Percentiles rank a stretch among this genome's conserved stretches.
These are phyloP conservation scores for Phocoena phocoena DNA, from an alignment of 2,113 vertebrate species.

Conservation along the genomic window DNA sequence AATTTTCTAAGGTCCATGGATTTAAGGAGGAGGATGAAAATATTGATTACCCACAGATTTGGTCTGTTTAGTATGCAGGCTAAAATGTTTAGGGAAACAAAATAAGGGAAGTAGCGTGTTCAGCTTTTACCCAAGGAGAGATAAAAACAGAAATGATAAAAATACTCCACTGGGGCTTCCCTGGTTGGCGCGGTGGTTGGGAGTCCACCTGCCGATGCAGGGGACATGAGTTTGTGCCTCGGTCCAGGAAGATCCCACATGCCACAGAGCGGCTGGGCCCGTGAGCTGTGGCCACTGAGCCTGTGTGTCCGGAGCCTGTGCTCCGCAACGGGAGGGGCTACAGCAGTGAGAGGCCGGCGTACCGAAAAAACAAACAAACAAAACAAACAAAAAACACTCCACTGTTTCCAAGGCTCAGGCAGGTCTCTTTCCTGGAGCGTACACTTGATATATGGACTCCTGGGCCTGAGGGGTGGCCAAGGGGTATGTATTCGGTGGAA, in stretches of 20 bases:
- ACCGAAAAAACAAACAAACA: too few relatives aligned
- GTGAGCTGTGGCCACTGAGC: too few relatives aligned
- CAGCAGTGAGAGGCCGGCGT: too few relatives aligned
- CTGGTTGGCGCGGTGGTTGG: too few relatives aligned
- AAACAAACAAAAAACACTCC: not conserved
- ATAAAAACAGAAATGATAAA: not conserved
- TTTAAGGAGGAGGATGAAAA: not conserved
- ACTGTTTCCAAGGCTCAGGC: not conserved
- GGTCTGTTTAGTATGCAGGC: not conserved
- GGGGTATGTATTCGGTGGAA: too few relatives aligned
- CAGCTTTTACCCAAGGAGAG: not conserved
- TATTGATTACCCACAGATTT: not conserved
- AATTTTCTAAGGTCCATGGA: not conserved
- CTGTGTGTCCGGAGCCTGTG: too few relatives aligned
- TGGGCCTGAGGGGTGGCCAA: not conserved
- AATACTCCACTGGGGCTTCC: not conserved
- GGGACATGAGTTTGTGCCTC: too few relatives aligned
- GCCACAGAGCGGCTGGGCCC: accelerated
- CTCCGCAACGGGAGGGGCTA: too few relatives aligned
- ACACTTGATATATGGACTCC: not conserved
- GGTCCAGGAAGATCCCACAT: too few relatives aligned
- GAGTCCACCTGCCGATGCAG: too few relatives aligned
- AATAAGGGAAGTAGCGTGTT: not conserved
- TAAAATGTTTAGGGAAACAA: not conserved
- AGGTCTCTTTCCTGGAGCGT: not conserved